Conservation (phyloP, 2,888 invertebrate genomes). For the Tiliacea citrago region DNA sequence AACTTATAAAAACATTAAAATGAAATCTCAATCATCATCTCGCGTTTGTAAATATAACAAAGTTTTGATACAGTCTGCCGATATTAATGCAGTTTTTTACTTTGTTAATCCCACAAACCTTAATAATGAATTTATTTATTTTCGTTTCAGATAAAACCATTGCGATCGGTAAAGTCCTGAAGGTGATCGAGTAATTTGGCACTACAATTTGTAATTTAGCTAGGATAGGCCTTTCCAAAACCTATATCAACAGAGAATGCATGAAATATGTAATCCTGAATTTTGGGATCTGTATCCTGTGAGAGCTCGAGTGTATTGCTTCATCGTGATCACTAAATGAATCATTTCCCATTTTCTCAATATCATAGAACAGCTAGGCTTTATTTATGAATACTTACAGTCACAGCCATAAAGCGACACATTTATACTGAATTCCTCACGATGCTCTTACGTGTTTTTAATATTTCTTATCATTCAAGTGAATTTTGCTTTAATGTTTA, state of each 20-base stretch:
- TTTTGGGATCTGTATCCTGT: conserved; percentile 82
- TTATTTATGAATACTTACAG: conserved; percentile 67
- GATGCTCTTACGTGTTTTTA: conserved; percentile 67
- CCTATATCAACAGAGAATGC: conserved; percentile 87
- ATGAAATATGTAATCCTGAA: conserved; percentile 85
- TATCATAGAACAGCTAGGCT: conserved; percentile 85
- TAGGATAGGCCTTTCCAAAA: conserved; percentile 90
- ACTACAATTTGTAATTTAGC: conserved; percentile 88
- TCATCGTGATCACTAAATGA: conserved; percentile 76
- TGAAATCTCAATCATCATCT: background rate
- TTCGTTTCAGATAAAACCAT: conserved; percentile 91
- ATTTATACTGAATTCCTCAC: conserved; percentile 70
- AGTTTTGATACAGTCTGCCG: background rate
- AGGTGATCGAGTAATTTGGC: conserved; percentile 96
- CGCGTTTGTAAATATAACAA: background rate
- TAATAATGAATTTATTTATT: conserved; percentile 8
- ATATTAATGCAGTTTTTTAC: background rate
- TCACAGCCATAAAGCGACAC: conserved; percentile 65
- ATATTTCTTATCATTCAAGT: conserved; percentile 58
- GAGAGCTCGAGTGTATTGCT: conserved; percentile 86
- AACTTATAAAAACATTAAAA: background rate
- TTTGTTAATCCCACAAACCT: background rate
- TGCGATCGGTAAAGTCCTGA: conserved; percentile 99
- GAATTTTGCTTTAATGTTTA: conserved; percentile 61
- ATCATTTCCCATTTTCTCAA: conserved; percentile 74